Evolutionary conservation across 1,140 invertebrate genomes (phyloP), one percentile per base, ranked within the genome.

Genomic region (Pygmarrhopalites habei): DNA sequence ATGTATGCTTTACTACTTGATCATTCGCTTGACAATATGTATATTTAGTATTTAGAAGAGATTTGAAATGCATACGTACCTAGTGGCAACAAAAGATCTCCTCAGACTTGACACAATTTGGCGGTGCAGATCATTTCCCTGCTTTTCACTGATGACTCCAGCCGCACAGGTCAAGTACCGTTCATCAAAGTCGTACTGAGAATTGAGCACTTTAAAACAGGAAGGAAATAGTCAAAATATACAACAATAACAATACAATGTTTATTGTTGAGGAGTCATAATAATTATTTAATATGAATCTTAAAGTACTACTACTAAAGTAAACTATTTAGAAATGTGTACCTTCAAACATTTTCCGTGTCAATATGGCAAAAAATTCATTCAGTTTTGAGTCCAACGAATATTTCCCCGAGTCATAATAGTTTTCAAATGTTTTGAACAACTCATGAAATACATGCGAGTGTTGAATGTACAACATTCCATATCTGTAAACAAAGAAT

Each of bases 261-360:
- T n/a, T n/a, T n/a, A n/a, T n/a, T n/a, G n/a, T n/a, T n/a, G n/a
- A n/a, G n/a, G n/a, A n/a, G n/a, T n/a, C n/a, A n/a, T n/a, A n/a
- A n/a, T n/a, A n/a, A n/a, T n/a, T n/a, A n/a, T n/a, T n/a, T n/a
- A n/a, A n/a, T n/a, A n/a, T n/a, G n/a, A n/a, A n/a, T n/a, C n/a
- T n/a, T n/a, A n/a, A n/a, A n/a, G n/a, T n/a, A n/a, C n/a, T n/a
- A n/a, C n/a, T n/a, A n/a, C n/a, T n/a, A n/a, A n/a, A n/a, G n/a
- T n/a, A n/a, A n/a, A n/a, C n/a, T n/a, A n/a, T n/a, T n/a, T n/a
- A n/a, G n/a, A n/a, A n/a, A n/a, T n/a, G n/a, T n/a, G n/a, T n/a
- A n/a, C n/a, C n/a, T n/a, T 85, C 87, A 77, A 98, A 98, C 92
- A 98, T 97, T 74, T 90, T 92, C 76, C 94, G 87, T 74, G 97